Percentiles rank a stretch among this genome's conserved stretches.
Conservation (phyloP, 1,140 invertebrate species). For the Leptinotarsa defecta region DNA sequence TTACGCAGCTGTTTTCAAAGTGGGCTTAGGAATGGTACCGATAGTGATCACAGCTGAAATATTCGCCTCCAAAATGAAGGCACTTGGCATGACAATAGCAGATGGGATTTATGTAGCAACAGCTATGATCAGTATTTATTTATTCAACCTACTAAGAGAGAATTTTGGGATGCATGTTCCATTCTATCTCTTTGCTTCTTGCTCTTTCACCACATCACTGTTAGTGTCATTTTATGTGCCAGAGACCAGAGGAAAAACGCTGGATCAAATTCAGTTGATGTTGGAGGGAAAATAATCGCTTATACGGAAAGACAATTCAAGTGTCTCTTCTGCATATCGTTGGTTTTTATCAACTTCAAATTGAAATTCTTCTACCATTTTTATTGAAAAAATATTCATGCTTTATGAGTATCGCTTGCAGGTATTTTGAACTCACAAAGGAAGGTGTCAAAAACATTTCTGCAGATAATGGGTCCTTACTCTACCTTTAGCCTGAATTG, state of each 20-base stretch:
- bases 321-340: conserved; percentile 18
- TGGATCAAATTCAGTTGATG: conserved; percentile 44
- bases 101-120: conserved; percentile 47
- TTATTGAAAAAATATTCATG: no score
- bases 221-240: conserved; percentile 56
- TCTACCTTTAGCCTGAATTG: no score
- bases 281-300: conserved; percentile 32
- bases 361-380: no score
- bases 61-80: conserved; percentile 67
- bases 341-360: no score
- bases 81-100: conserved; percentile 48
- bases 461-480: no score
- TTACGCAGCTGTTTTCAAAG: conserved; percentile 44
- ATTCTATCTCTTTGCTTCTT: conserved; percentile 70
- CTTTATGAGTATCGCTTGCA: no score
- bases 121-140: conserved; percentile 71
- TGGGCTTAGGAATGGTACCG: conserved; percentile 62
- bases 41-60: conserved; percentile 73
- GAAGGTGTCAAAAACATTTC: no score
- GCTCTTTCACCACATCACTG: conserved; percentile 63
- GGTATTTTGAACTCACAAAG: no score
- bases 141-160: conserved; percentile 61
- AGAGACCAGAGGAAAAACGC: conserved; percentile 44
- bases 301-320: no score
- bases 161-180: conserved; percentile 59